These are phyloP conservation scores for Emys orbicularis DNA, from an alignment of 2,797 vertebrate genomes.

Conservation along the genomic window DNA sequence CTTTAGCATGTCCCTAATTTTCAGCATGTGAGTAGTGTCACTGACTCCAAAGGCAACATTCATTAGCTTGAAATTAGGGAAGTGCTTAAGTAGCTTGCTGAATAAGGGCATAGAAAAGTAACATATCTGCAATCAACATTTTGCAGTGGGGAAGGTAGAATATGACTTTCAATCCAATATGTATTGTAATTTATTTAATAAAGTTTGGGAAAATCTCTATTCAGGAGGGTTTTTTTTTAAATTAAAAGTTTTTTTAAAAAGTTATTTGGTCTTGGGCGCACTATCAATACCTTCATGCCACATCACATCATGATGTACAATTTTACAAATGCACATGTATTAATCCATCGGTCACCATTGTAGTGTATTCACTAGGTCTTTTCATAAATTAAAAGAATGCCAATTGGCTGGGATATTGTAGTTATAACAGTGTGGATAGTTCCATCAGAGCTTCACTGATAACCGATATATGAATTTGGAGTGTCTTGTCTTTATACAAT, in stretches of 20 bases:
- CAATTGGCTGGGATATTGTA: neutral
- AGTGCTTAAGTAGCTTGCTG: neutral
- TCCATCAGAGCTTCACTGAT: neutral
- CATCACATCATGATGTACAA: neutral
- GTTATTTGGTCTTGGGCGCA: neutral
- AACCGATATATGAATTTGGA: neutral
- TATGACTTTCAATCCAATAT: neutral
- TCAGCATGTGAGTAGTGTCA: neutral
- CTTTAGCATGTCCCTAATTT: neutral
- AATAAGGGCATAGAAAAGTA: neutral
- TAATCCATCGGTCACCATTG: too few relatives aligned
- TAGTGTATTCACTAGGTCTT: neutral
- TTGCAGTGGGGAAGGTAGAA: neutral
- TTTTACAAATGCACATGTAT: neutral
- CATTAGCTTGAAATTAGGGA: neutral
- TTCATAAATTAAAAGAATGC: neutral
- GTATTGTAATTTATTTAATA: neutral
- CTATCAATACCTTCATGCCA: neutral
- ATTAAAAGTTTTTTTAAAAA: neutral
- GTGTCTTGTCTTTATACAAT: neutral
- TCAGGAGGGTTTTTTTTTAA: neutral
- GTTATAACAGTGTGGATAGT: neutral
- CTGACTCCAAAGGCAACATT: neutral
- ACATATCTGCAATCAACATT: neutral
- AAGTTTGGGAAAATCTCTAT: neutral